Base-by-base conservation (phyloP, 53 echinoderm and acorn worm species). In the Holothuria leucospilota region DNA sequence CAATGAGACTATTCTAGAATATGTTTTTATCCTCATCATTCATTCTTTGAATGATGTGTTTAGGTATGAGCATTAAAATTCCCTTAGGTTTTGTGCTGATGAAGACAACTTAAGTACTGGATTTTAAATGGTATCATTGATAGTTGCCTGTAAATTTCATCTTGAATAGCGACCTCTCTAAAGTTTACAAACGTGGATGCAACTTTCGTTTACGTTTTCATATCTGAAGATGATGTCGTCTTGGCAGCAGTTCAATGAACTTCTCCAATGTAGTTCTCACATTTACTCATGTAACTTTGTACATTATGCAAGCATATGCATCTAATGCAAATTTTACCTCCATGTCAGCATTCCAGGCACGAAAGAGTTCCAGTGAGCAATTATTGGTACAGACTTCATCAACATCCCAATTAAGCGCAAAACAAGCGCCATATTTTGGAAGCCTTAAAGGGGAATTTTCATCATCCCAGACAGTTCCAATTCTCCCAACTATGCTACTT, bases 301-400 rank as follows among this genome's bases (percentile, higher is more conserved):
- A 89, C 24, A 60, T 68, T 8, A 89, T 71, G 62, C 84, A 74
- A 23, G 85, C 84, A 77, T 89, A 89, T 13, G 90, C 62, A 63
- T 85, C 62, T 29, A 72, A 21, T 13, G 63, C 56, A 62, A 74
- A 89, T 11, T 89, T 85, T 21, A 89, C 15, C 49, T 89, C 89
- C 29, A 63, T 85, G 51, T 89, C 85, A 16, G 90, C 86, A 30
- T 59, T 41, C 69, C 79, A 90, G 41, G 81, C 39, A 18, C n/a
- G 39, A 11, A 80, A 41, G 4, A 90, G 68, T 4, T 24, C 23
- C 21, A 52, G 39, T 29, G 86, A 70, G 77, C 85, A 84, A 63
- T 49, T 41, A 24, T 89, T 89, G 2, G 85, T 85, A 20, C 73
- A 38, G 12, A 20, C 23, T 28, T 84, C 74, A 24, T 84, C 1